Conservation (phyloP, 2,888 invertebrate species). For the Agrotis segetum region DNA sequence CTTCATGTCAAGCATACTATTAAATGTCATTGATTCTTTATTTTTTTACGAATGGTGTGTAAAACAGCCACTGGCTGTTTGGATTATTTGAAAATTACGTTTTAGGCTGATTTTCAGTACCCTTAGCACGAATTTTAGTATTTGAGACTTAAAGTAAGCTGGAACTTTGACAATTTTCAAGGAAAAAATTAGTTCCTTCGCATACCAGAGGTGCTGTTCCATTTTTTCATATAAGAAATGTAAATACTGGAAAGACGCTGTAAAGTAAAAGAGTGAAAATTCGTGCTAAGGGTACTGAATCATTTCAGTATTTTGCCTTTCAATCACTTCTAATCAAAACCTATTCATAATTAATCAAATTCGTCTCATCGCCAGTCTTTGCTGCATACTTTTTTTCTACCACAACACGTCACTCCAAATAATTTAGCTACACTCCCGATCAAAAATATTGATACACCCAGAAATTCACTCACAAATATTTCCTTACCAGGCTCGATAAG, state of each 20-base stretch:
- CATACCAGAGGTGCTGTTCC: too few relatives aligned
- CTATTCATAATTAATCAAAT: not conserved
- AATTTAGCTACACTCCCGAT: constrained; percentile 4
- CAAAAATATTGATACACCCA: constrained; percentile 17
- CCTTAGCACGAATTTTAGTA: too few relatives aligned
- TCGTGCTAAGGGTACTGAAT: too few relatives aligned
- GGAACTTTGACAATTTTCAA: too few relatives aligned
- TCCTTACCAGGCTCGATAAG: constrained; percentile 32
- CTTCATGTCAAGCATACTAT: constrained; percentile 40
- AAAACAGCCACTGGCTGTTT: not conserved
- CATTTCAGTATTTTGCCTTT: not conserved
- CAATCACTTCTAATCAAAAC: not conserved
- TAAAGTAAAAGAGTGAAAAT: too few relatives aligned
- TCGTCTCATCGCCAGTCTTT: too few relatives aligned
- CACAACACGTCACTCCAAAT: not conserved
- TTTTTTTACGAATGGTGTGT: constrained; percentile 15
- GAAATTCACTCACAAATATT: constrained; percentile 33
- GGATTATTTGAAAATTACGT: not conserved
- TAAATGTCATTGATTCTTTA: constrained; percentile 19
- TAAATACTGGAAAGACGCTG: too few relatives aligned
- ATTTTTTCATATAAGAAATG: too few relatives aligned
- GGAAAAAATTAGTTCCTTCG: too few relatives aligned
- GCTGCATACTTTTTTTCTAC: not conserved
- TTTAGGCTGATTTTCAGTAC: not conserved
- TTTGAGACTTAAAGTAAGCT: too few relatives aligned